Percentiles rank a stretch among this genome's conserved stretches.
Conservation (phyloP, 1,140 invertebrate genomes). For the Cyclargus thomasi region DNA sequence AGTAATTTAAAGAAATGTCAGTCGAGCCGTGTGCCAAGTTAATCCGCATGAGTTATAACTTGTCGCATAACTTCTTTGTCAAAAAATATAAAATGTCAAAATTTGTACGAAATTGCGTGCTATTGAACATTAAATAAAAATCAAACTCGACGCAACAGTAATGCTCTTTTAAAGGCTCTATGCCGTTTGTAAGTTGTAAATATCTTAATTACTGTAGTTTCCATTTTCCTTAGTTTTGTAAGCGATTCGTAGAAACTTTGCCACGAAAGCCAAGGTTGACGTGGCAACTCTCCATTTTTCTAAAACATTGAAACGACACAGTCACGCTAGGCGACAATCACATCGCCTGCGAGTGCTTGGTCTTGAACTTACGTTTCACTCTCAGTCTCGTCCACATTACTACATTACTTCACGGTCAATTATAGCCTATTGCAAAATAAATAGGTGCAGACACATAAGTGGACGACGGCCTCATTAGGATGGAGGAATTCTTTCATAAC, state of each 20-base stretch:
- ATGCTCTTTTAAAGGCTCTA: background rate
- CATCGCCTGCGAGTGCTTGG: background rate
- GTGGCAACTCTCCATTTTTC: constrained; percentile 2
- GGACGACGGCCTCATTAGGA: no score
- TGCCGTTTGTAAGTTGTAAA: background rate
- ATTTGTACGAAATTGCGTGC: no score
- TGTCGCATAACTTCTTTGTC: no score
- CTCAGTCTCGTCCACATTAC: background rate
- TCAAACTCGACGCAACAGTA: no score
- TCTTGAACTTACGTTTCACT: constrained; percentile 3
- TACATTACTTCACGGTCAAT: background rate
- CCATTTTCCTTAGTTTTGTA: constrained; percentile 1
- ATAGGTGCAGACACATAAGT: no score
- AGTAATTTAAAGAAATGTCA: no score
- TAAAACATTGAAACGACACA: constrained; percentile 5
- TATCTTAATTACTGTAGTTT: background rate
- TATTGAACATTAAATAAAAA: no score
- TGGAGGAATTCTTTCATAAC: no score
- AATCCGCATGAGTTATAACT: no score
- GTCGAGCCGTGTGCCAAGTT: no score
- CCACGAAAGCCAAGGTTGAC: constrained; percentile 3
- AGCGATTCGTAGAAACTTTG: background rate
- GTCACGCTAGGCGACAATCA: constrained; percentile 8
- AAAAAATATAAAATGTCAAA: no score
- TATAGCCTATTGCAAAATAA: no score